A percentile compares a stretch with the other conserved stretches of the same genome.
Evolutionary conservation across 2,888 invertebrate species (phyloP).

Genomic region (Agrochola lota): DNA sequence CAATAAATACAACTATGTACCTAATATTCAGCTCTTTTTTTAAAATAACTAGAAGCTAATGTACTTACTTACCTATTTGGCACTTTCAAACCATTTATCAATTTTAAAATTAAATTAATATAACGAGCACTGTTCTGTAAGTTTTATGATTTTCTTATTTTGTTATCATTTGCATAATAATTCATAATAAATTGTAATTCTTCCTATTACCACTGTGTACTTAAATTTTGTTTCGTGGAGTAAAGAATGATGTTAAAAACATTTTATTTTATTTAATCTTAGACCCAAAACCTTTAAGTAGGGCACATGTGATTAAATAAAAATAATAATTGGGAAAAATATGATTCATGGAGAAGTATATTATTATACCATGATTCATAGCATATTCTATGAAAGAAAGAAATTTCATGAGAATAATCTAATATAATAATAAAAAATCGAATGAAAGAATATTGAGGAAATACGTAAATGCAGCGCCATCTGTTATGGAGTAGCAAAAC

Average conservation of each 20-base stretch:
- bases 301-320: not conserved
- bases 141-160: conserved; percentile 17
- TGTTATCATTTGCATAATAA: conserved; percentile 39
- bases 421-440: too few relatives aligned
- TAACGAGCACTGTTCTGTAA: conserved; percentile 31
- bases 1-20: not conserved
- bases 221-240: conserved; percentile 79
- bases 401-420: too few relatives aligned
- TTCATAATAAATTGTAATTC: conserved; percentile 35
- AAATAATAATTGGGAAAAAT: not conserved
- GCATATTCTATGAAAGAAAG: too few relatives aligned
- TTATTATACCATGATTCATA: too few relatives aligned
- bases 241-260: conserved; percentile 80
- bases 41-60: not conserved
- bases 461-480: conserved; percentile 15
- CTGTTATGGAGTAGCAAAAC: conserved; percentile 44
- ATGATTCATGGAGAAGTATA: too few relatives aligned
- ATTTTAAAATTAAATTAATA: conserved; percentile 27
- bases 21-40: not conserved
- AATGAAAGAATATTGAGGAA: too few relatives aligned
- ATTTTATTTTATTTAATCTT: conserved; percentile 62
- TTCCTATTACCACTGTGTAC: conserved; percentile 70
- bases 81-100: conserved; percentile 16
- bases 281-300: not conserved
- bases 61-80: not conserved